A percentile compares a stretch with the other conserved stretches of the same genome.
These are phyloP conservation scores for Megalurothrips usitatus DNA, from an alignment of 2,888 invertebrate genomes.

Conservation along the genomic window DNA sequence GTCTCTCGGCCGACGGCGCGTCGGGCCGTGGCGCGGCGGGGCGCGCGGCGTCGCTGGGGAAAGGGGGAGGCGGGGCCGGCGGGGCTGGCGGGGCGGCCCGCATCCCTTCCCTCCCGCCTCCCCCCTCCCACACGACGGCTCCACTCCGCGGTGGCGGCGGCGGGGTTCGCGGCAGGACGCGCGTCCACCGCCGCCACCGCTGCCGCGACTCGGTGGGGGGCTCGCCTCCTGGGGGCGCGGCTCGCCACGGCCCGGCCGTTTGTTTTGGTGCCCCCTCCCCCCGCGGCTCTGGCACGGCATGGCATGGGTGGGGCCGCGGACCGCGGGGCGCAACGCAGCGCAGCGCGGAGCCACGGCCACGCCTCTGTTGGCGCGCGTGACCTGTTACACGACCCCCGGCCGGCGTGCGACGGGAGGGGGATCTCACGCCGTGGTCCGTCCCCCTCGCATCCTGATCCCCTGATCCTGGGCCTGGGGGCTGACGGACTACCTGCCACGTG, in stretches of 20 bases:
- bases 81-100: not conserved
- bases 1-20: not conserved
- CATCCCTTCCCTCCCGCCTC: not conserved
- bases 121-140: not conserved
- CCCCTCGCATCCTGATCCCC: not conserved
- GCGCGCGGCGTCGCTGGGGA: not conserved
- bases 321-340: no score
- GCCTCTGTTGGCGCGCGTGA: not conserved
- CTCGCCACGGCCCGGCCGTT: slow-evolving; percentile 1
- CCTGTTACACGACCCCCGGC: not conserved
- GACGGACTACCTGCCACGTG: no score
- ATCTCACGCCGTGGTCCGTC: not conserved
- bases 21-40: not conserved
- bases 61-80: not conserved
- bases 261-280: not conserved
- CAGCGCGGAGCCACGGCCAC: no score
- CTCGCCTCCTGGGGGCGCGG: not conserved
- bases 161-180: not conserved
- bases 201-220: not conserved
- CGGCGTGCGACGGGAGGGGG: no score
- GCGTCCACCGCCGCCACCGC: not conserved
- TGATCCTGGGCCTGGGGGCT: no score
- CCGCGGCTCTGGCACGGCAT: no score
- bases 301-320: not conserved
- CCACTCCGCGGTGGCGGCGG: not conserved